phyloP scores from a whole-genome alignment of 92 coral and sea anemone genomes.

The Epizoanthus illoricatus region DNA sequence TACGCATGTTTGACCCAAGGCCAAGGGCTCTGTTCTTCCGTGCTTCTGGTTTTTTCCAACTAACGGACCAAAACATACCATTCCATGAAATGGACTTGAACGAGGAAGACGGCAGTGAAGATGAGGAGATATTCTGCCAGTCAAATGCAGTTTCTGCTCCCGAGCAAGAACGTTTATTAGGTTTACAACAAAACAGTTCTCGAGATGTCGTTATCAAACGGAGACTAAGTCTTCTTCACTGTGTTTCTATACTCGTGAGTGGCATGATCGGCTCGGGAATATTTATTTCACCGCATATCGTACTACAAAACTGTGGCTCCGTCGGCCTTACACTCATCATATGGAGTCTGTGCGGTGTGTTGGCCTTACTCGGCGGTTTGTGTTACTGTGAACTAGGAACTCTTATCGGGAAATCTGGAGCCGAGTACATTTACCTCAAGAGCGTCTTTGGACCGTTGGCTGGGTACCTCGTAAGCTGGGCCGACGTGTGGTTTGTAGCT shows the following conservation, averaged over 20 bases:
- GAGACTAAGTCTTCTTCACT: neutral
- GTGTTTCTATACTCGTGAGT: constrained; percentile 7
- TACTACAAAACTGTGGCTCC: constrained; percentile 5
- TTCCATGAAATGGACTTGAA: neutral
- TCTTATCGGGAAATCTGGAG: constrained; percentile 7
- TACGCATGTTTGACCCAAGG: neutral
- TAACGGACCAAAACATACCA: neutral
- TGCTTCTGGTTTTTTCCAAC: neutral
- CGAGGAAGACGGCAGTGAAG: neutral
- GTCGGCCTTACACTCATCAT: constrained; percentile 1
- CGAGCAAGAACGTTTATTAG: neutral
- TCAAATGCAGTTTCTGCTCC: neutral
- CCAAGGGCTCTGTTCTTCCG: neutral
- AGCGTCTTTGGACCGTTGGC: constrained; percentile 2
- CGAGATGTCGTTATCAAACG: constrained; percentile 8
- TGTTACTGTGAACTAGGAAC: constrained; percentile 22
- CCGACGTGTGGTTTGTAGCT: neutral
- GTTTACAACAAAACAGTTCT: neutral
- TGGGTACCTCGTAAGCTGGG: neutral
- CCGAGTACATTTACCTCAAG: constrained; percentile 10
- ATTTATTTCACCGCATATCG: constrained; percentile 7
- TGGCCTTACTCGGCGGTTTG: neutral
- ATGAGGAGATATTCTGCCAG: neutral
- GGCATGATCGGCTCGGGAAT: constrained; percentile 10
- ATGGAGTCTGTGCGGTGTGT: neutral